Base-by-base conservation (phyloP, 1,140 invertebrate species). In the Sesamia nonagrioides region DNA sequence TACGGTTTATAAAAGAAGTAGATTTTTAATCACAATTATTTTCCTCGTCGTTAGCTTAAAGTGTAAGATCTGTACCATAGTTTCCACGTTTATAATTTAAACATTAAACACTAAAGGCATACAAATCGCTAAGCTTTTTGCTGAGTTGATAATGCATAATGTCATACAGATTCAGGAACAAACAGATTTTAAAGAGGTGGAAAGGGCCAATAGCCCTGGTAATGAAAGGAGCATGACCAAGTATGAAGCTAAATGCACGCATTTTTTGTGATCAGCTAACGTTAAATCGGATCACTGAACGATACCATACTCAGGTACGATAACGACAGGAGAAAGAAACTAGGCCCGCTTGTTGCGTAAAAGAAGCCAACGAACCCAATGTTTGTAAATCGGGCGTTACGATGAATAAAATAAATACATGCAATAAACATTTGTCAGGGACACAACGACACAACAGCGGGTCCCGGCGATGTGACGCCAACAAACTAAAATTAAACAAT, bases 401-500 rank as follows among this genome's bases (percentile, higher is more conserved):
- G 84, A 85, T 85, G 83, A 89, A 42, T 79, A 87, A 84, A 73
- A 82, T 79, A 83, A 86, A 85, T 82, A 84, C 76, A 74, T 77
- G 77, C 80, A 86, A 85, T 84, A 83, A 78, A 52, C 77, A 79
- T 86, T 82, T 82, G 80, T 88, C 83, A 84, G 72, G 27, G 42
- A 17, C 71, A 81, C 72, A 73, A 71, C 73, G 42, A 17, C 71
- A 81, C 72, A 73, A 71, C 73, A 79, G 72, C 63, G 77, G 73
- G 80, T 61, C 71, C 78, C 84, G 68, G 83, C 73, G 40, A 15
- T 63, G 52, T 58, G 82, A 83, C 78, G 82, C 72, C 85, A 84
- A 81, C 35, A 56, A 33, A 35, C 85, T 90, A 89, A 82, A 88
- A 86, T 85, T 90, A 92, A 82, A 84, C 71, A 17, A 73, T 85